Evolutionary conservation across 2,888 invertebrate genomes (phyloP), one percentile per base, ranked within the genome.

Genomic region (Drosophila ustulata): DNA sequence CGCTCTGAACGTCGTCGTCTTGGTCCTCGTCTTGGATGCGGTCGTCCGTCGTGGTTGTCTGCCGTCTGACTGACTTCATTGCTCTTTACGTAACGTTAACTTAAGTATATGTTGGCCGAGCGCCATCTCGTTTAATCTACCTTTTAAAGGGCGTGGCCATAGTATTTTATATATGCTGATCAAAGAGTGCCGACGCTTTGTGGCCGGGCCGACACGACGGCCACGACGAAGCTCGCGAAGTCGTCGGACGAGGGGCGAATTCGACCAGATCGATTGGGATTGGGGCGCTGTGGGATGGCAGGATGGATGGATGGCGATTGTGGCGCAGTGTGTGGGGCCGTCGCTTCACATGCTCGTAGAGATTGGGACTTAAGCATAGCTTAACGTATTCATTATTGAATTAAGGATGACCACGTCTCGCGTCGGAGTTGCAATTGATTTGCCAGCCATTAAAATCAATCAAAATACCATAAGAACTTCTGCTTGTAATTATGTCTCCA

Each of bases 51-150:
- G 30, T 39, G 45, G 28, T 57, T 56, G 52, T 59, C 77, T 49
- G 57, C 64, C 51, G 78, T 68, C 83, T 86, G 84, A 86, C 78
- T 88, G 84, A 88, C 90, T 85, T 85, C 90, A 85, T 89, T 85
- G 85, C 87, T 80, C 87, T 87, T 87, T 85, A 81, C 87, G 89
- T 88, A 88, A 88, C 84, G 89, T 89, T 83, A 82, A 77, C 64
- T 74, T 90, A 90, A 90, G 88, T 91, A 88, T 87, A 90, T 69
- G 82, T 90, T 89, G 72, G 84, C 88, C 82, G 92, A 91, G 91
- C 91, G 91, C 91, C 91, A 91, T 92, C 92, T 91, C 91, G 92
- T 91, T 91, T 91, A 91, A 91, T 91, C 92, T 91, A 87, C 92
- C 91, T 91, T 91, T 91, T 82, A 86, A 86, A 85, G 87, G 91